Conservation (phyloP, 2,797 vertebrate genomes). For the Aldrovandia affinis region DNA sequence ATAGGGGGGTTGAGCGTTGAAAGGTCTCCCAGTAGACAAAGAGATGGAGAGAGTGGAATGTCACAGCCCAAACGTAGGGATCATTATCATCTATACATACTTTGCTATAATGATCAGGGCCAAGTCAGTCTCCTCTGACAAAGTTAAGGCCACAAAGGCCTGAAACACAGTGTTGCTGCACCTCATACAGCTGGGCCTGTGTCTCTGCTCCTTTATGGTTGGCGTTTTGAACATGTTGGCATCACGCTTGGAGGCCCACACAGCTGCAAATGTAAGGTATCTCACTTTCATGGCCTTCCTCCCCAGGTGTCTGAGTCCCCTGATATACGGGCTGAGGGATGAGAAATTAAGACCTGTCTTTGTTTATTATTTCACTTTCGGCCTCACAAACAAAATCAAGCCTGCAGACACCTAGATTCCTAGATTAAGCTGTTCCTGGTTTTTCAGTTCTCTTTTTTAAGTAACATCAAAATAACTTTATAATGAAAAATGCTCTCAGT, state of each 20-base stretch:
- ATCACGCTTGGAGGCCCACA: not conserved
- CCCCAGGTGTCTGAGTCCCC: conserved; percentile 46
- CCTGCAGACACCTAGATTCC: conserved; percentile 13
- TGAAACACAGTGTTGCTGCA: conserved; percentile 42
- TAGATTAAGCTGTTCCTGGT: too few relatives aligned
- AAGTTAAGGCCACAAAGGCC: not conserved
- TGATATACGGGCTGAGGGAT: conserved; percentile 55
- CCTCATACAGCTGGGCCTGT: conserved; percentile 1
- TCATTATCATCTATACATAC: too few relatives aligned
- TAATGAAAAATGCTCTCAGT: too few relatives aligned
- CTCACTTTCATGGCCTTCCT: conserved; percentile 38
- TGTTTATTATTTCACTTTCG: conserved; percentile 44
- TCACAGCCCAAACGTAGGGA: too few relatives aligned
- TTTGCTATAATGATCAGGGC: conserved; percentile 48
- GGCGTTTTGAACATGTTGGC: not conserved
- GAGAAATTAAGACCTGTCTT: conserved; percentile 44
- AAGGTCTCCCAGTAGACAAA: too few relatives aligned
- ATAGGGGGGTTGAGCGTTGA: too few relatives aligned
- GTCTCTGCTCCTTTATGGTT: conserved; percentile 13
- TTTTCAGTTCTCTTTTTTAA: too few relatives aligned
- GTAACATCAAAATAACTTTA: too few relatives aligned
- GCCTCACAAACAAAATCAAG: conserved; percentile 33
- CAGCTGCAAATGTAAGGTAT: conserved; percentile 43
- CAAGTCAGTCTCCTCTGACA: conserved; percentile 35
- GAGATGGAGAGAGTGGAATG: too few relatives aligned